Conservation (phyloP, 1,140 invertebrate genomes). For the Drepana arcuata region DNA sequence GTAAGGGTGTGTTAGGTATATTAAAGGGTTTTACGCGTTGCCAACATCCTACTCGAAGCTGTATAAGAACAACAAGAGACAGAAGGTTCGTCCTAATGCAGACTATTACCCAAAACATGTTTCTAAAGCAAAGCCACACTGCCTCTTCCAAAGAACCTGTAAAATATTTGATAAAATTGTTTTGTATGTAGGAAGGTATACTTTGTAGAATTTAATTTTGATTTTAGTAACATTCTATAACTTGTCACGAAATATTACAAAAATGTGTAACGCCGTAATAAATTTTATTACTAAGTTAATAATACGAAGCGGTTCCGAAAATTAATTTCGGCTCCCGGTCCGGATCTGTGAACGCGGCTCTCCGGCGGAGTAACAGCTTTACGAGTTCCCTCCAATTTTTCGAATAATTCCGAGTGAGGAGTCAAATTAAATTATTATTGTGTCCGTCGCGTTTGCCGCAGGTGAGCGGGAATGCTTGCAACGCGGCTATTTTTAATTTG, state of each 20-base stretch:
- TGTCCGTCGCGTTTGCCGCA: constrained; percentile 17
- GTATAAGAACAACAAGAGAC: too few species aligned
- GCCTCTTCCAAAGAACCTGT: neutral
- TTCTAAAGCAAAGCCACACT: too few species aligned
- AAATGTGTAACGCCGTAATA: neutral
- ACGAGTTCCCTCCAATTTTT: constrained; percentile 45
- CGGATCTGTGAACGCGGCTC: constrained; percentile 30
- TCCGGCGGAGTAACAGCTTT: constrained; percentile 42
- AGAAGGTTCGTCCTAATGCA: too few species aligned
- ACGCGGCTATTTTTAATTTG: neutral
- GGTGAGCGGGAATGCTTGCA: constrained; percentile 16
- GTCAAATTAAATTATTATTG: constrained; percentile 46
- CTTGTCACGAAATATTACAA: neutral
- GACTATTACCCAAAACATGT: too few species aligned
- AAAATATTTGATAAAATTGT: neutral
- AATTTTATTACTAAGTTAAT: constrained; percentile 17
- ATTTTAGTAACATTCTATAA: neutral
- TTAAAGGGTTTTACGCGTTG: too few species aligned
- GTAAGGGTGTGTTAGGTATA: too few species aligned
- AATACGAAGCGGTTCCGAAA: constrained; percentile 18
- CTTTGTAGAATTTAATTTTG: neutral
- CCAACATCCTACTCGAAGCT: too few species aligned
- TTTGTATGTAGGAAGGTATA: neutral
- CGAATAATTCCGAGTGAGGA: constrained; percentile 37
- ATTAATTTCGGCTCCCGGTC: constrained; percentile 32